phyloP scores from a whole-genome alignment of 2,888 invertebrate species.

The Tinea pellionella region DNA sequence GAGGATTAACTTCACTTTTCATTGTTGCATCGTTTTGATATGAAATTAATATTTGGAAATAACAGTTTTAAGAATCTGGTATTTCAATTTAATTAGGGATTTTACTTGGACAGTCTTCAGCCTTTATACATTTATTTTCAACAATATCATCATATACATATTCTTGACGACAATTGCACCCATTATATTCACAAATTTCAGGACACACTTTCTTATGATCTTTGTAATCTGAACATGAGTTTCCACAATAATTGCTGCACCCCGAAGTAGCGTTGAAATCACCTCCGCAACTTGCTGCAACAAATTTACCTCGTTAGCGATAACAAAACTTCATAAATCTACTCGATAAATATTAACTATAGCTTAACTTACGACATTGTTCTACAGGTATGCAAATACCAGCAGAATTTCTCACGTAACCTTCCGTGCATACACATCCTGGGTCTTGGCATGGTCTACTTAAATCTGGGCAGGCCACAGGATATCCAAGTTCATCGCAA shows the following conservation, averaged over 20 bases:
- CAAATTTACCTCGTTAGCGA: too few relatives aligned
- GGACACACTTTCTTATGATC: background rate
- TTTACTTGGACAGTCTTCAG: background rate
- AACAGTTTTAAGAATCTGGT: too few relatives aligned
- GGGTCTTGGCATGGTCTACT: background rate
- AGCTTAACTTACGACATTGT: conserved; percentile 17
- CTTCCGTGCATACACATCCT: conserved; percentile 7
- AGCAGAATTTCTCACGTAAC: conserved; percentile 11
- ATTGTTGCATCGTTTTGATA: too few relatives aligned
- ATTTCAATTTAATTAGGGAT: background rate
- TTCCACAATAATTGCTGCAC: conserved; percentile 14
- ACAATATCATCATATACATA: conserved; percentile 28
- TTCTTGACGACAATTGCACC: conserved; percentile 32
- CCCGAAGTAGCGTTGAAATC: conserved; percentile 17
- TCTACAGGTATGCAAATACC: conserved; percentile 14
- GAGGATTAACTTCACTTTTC: too few relatives aligned
- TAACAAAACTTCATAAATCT: too few relatives aligned
- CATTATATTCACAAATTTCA: conserved; percentile 16
- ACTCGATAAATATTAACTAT: too few relatives aligned
- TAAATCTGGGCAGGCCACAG: conserved; percentile 1
- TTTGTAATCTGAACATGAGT: conserved; percentile 5
- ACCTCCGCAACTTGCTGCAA: conserved; percentile 16
- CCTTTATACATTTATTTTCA: conserved; percentile 14
- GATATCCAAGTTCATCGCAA: conserved; percentile 8
- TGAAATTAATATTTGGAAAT: too few relatives aligned